A percentile compares a stretch with the other conserved stretches of the same genome.
These are phyloP conservation scores for Tadarida brasiliensis DNA, from an alignment of 2,797 vertebrate genomes.

Conservation along the genomic window DNA sequence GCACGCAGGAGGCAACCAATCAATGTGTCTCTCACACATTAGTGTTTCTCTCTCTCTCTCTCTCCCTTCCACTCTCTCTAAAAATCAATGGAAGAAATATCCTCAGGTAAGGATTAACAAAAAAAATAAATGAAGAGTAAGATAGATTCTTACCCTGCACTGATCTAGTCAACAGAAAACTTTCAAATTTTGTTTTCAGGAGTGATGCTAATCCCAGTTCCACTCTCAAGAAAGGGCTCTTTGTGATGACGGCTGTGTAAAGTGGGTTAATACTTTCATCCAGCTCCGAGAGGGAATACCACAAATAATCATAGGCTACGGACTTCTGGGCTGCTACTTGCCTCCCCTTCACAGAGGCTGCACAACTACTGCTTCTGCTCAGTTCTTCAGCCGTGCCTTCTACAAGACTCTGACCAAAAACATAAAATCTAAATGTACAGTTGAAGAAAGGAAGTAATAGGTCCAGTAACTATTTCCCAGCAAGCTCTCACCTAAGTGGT, in stretches of 20 bases:
- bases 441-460: not conserved
- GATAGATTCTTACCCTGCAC: not conserved
- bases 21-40: too few species aligned
- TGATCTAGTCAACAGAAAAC: not conserved
- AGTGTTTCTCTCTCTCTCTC: too few species aligned
- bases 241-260: not conserved
- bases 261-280: not conserved
- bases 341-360: not conserved
- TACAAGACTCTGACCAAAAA: not conserved
- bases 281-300: not conserved
- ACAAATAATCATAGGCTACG: not conserved
- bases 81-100: too few species aligned
- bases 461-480: not conserved
- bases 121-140: not conserved
- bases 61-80: too few species aligned
- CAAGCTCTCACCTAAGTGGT: not conserved
- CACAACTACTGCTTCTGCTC: not conserved
- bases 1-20: too few species aligned
- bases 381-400: not conserved
- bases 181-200: constrained; percentile 27
- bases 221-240: constrained; percentile 24
- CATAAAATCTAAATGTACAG: not conserved
- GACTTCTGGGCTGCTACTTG: not conserved
- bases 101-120: too few species aligned
- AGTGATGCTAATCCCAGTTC: constrained; percentile 2